Conservation (phyloP, 1,140 invertebrate species). For the Drosophila nebulosa region DNA sequence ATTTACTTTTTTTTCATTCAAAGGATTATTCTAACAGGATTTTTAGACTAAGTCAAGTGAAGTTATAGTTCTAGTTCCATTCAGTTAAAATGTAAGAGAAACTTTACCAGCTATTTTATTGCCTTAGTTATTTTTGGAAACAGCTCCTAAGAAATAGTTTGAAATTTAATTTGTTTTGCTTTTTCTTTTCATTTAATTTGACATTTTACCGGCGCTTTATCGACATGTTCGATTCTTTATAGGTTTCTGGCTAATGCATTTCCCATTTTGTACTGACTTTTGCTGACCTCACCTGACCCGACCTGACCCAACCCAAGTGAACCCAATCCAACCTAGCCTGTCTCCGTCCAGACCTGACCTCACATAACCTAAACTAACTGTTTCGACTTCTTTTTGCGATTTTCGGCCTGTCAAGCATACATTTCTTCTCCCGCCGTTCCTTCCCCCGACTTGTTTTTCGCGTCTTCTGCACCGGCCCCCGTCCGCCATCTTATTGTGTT, state of each 20-base stretch:
- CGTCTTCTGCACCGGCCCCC: background rate
- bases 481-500: slow-evolving; percentile 30
- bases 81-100: too few relatives aligned
- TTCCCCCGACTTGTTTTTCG: too few relatives aligned
- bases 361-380: background rate
- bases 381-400: slow-evolving; percentile 1
- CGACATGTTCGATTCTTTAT: background rate
- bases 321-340: background rate
- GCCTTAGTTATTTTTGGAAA: too few relatives aligned
- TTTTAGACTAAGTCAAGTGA: too few relatives aligned
- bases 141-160: background rate
- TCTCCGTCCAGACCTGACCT: background rate
- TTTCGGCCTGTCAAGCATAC: slow-evolving; percentile 13
- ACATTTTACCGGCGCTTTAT: background rate
- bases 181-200: background rate
- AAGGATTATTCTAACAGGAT: too few relatives aligned
- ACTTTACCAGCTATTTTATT: too few relatives aligned
- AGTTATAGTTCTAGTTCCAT: too few relatives aligned
- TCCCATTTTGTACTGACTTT: slow-evolving; percentile 16
- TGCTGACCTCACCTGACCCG: background rate
- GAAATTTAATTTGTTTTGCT: background rate
- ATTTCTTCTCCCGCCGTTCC: background rate
- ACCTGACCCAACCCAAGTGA: slow-evolving; percentile 4
- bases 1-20: too few relatives aligned
- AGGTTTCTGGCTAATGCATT: background rate